Percentiles rank a stretch among this genome's conserved stretches.
Evolutionary conservation across 2,888 invertebrate genomes (phyloP).

Genomic region (Autographa pulchrina): DNA sequence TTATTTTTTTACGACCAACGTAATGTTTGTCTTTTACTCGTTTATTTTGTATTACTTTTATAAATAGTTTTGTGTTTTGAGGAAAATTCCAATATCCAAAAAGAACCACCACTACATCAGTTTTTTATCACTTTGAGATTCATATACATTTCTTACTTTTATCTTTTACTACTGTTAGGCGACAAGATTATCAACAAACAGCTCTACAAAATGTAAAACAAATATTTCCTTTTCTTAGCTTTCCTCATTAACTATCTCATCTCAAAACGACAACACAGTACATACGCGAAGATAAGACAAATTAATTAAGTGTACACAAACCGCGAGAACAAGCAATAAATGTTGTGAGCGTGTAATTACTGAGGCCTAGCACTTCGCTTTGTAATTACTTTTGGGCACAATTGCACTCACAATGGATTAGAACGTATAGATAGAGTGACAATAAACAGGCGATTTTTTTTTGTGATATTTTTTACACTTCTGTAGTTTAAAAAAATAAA

Average conservation of each 20-base stretch:
- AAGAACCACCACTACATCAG: too few relatives aligned
- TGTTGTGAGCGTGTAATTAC: constrained; percentile 30
- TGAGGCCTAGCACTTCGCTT: constrained; percentile 18
- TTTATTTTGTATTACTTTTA: neutral
- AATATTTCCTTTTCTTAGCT: neutral
- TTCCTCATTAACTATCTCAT: neutral
- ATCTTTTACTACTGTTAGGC: too few relatives aligned
- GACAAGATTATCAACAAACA: too few relatives aligned
- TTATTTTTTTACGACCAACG: neutral
- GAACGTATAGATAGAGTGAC: neutral
- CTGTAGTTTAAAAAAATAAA: too few relatives aligned
- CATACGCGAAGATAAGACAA: constrained; percentile 20
- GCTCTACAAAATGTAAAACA: neutral
- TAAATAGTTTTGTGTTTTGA: neutral
- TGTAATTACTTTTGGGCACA: constrained; percentile 10
- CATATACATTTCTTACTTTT: too few relatives aligned
- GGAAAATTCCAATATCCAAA: too few relatives aligned
- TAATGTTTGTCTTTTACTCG: neutral
- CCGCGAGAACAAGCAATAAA: constrained; percentile 31
- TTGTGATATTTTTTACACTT: neutral
- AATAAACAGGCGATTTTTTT: too few relatives aligned
- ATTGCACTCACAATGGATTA: constrained; percentile 14
- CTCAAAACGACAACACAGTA: neutral
- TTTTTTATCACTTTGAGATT: too few relatives aligned
- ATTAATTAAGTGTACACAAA: constrained; percentile 28